A percentile compares a stretch with the other conserved stretches of the same genome.
Conservation (phyloP, 2,888 invertebrate genomes). For the Phlogophora meticulosa region DNA sequence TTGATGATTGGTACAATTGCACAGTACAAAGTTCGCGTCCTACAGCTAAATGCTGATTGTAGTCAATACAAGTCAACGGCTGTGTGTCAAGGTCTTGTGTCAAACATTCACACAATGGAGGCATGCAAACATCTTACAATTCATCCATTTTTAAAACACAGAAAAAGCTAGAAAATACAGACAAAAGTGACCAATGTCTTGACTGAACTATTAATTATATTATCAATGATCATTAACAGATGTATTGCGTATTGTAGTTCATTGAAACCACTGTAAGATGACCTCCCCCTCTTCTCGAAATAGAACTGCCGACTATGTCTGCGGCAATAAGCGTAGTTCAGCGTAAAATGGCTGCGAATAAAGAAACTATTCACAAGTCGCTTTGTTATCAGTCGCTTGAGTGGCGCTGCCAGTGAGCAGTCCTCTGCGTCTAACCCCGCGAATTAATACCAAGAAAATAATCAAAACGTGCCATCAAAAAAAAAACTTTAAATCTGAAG, state of each 20-base stretch:
- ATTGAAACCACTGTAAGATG: conserved; percentile 9
- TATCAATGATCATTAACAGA: conserved; percentile 1
- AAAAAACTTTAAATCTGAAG: conserved; percentile 17
- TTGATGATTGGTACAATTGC: conserved; percentile 3
- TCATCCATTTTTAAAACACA: background rate
- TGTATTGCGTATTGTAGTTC: conserved; percentile 42
- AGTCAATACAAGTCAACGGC: conserved; percentile 7
- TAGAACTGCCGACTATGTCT: conserved; percentile 2
- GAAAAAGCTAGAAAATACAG: background rate
- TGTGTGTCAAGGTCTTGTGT: conserved; percentile 35
- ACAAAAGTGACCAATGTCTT: background rate
- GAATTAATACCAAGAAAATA: conserved; percentile 31
- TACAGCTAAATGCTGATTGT: conserved; percentile 18
- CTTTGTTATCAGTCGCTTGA: conserved; percentile 78
- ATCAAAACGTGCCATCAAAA: conserved; percentile 27
- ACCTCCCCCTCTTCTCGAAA: conserved; percentile 29
- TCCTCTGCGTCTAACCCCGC: conserved; percentile 78
- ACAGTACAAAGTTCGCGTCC: conserved; percentile 40
- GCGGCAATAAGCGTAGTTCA: conserved; percentile 36
- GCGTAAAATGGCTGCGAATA: conserved; percentile 30
- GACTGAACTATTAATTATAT: background rate
- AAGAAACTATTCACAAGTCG: conserved; percentile 40
- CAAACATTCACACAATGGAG: background rate
- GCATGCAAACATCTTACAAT: background rate
- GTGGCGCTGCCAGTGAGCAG: conserved; percentile 90